Conservation (phyloP, 2,113 vertebrate genomes). For the Paralichthys olivaceus region DNA sequence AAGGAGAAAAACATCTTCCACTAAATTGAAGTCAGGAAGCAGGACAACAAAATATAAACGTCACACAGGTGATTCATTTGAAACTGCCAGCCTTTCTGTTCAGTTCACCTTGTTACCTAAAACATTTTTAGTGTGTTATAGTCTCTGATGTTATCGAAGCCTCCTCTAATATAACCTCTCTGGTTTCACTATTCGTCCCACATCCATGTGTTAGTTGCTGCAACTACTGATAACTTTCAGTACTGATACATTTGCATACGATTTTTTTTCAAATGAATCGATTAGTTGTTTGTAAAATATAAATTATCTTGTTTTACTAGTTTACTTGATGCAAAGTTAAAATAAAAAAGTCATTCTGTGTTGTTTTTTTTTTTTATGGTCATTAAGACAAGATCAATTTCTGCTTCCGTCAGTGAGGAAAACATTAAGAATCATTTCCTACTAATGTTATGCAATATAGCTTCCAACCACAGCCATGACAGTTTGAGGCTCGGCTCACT, state of each 20-base stretch:
- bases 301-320: no score
- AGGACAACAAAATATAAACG: neutral
- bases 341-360: neutral
- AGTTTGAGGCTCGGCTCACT: neutral
- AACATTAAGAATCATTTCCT: constrained; percentile 10
- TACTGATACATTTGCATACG: neutral
- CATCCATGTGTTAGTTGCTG: neutral
- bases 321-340: neutral
- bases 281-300: no score
- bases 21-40: neutral
- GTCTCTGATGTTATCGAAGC: constrained; percentile 6
- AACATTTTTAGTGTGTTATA: neutral
- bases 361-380: neutral
- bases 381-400: neutral
- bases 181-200: constrained; percentile 36
- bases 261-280: no score
- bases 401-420: constrained; percentile 14
- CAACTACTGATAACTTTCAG: neutral
- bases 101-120: neutral
- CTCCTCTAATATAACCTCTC: neutral
- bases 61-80: neutral
- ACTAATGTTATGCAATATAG: neutral
- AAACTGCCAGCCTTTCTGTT: neutral
- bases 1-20: no score
- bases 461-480: neutral